A percentile compares a stretch with the other conserved stretches of the same genome.
These are phyloP conservation scores for Myiopsitta monachus DNA, from an alignment of 2,113 vertebrate species.

Conservation along the genomic window DNA sequence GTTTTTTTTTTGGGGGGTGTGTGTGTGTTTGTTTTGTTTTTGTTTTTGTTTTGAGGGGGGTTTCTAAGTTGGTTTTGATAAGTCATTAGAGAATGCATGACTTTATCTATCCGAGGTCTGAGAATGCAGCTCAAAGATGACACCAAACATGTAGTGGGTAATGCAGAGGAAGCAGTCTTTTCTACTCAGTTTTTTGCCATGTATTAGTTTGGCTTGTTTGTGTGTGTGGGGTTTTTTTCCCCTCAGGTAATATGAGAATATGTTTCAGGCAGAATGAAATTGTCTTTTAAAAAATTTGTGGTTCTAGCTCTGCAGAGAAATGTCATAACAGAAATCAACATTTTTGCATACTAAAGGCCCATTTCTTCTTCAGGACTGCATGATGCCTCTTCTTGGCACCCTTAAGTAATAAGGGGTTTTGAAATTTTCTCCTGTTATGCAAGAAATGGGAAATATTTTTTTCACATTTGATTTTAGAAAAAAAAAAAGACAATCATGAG, in stretches of 20 bases:
- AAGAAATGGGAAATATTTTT: not conserved
- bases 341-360: not conserved
- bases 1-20: not conserved
- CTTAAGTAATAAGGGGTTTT: accelerated
- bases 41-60: not conserved
- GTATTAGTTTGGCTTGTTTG: not conserved
- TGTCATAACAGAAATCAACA: not conserved
- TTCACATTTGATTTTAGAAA: not conserved
- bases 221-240: not conserved
- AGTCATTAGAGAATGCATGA: not conserved
- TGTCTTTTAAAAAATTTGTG: not conserved
- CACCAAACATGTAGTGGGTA: not conserved
- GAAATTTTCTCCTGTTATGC: not conserved
- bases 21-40: no score
- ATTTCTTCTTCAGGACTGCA: not conserved
- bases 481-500: not conserved
- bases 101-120: not conserved
- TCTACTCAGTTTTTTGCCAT: not conserved
- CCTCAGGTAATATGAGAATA: not conserved
- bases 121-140: not conserved
- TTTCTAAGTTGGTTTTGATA: not conserved
- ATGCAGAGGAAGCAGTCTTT: not conserved
- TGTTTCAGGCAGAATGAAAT: not conserved
- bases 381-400: not conserved
- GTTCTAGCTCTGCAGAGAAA: not conserved